phyloP scores from a whole-genome alignment of 1,140 invertebrate genomes.

The Aphaenogaster rudis region DNA sequence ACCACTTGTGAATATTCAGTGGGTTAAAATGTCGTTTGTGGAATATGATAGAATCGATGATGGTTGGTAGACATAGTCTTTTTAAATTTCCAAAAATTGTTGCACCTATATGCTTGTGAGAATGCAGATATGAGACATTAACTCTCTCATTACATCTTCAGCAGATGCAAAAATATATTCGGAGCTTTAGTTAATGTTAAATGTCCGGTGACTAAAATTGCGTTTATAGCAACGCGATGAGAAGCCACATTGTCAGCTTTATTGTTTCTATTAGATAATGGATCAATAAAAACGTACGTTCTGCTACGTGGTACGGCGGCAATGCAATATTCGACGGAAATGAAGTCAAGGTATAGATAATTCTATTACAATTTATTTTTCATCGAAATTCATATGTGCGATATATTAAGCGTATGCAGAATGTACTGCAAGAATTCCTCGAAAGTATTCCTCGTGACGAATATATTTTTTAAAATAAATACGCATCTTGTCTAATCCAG shows the following conservation, averaged over 20 bases:
- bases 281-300: constrained; percentile 71
- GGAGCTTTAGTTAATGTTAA: constrained; percentile 35
- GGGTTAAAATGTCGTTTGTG: not conserved
- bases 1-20: constrained; percentile 19
- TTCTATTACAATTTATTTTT: constrained; percentile 21
- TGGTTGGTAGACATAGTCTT: not conserved
- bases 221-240: constrained; percentile 19
- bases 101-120: not conserved
- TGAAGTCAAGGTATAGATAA: constrained; percentile 19
- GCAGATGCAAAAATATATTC: not conserved
- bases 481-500: not conserved
- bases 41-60: not conserved
- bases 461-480: not conserved
- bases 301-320: constrained; percentile 50
- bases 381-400: not conserved
- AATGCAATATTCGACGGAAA: constrained; percentile 42
- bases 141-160: not conserved
- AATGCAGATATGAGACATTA: not conserved
- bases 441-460: not conserved
- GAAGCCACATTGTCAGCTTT: constrained; percentile 17
- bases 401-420: not conserved
- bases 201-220: constrained; percentile 27
- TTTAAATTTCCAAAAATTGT: not conserved
- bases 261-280: constrained; percentile 78
- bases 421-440: not conserved